A percentile compares a stretch with the other conserved stretches of the same genome.
Conservation (phyloP, 2,797 vertebrate genomes). For the Periparus ater region DNA sequence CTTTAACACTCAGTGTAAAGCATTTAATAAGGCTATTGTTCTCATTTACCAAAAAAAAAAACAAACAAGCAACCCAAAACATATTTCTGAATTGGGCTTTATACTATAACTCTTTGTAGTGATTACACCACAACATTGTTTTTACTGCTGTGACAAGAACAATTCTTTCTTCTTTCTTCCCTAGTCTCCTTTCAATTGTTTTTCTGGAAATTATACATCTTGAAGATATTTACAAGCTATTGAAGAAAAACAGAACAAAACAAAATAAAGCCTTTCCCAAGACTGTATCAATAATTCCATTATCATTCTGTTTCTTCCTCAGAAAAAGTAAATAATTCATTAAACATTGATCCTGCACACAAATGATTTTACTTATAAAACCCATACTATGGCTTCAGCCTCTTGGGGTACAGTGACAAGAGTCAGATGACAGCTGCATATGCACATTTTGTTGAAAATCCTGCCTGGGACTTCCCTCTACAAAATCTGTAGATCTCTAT, state of each 20-base stretch:
- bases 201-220: neutral
- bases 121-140: neutral
- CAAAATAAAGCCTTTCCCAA: neutral
- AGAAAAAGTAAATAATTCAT: neutral
- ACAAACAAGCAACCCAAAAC: neutral
- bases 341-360: neutral
- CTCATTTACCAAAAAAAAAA: neutral
- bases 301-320: neutral
- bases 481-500: neutral
- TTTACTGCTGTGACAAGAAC: neutral
- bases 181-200: neutral
- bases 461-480: neutral
- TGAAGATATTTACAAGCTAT: neutral
- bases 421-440: neutral
- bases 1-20: conserved; percentile 21
- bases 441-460: neutral
- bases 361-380: neutral
- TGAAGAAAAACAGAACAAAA: neutral
- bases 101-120: neutral
- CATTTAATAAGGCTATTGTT: neutral
- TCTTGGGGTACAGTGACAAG: neutral
- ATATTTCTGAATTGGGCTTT: neutral
- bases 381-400: neutral
- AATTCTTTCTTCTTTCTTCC: neutral
- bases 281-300: neutral